A percentile compares a stretch with the other conserved stretches of the same genome.
These are phyloP conservation scores for Capreolus pygargus DNA, from an alignment of 2,113 vertebrate genomes.

Conservation along the genomic window DNA sequence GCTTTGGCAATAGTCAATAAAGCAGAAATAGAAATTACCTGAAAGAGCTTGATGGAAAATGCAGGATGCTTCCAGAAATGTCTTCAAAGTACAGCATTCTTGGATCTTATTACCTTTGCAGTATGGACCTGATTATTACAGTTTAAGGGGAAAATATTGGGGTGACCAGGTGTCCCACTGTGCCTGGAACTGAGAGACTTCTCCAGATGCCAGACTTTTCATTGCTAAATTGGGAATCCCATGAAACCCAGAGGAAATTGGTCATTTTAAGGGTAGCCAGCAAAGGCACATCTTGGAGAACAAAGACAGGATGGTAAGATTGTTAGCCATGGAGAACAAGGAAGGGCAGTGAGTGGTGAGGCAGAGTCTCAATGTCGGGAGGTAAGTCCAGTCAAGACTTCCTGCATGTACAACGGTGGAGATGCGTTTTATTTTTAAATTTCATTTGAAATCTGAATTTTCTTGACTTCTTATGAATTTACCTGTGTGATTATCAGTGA, in stretches of 20 bases:
- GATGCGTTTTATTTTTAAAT: background rate
- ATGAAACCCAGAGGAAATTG: background rate
- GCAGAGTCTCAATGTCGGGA: background rate
- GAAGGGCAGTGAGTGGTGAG: background rate
- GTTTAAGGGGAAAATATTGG: background rate
- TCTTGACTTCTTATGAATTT: background rate
- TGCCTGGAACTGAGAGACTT: background rate
- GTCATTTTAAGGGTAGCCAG: background rate
- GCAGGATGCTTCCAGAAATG: background rate
- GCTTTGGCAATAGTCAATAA: background rate
- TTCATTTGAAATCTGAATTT: background rate
- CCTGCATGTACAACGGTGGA: background rate
- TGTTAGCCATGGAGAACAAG: background rate
- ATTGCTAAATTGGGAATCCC: background rate
- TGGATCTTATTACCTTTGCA: background rate
- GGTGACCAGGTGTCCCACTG: background rate
- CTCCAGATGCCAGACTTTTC: background rate
- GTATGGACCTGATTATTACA: background rate
- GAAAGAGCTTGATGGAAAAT: background rate
- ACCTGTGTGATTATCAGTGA: background rate
- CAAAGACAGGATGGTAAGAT: background rate
- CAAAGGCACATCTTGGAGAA: background rate
- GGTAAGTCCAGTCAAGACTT: background rate
- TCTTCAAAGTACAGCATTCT: background rate
- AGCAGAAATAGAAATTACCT: background rate